Percentiles rank a stretch among this genome's conserved stretches.
Conservation (phyloP, 2,113 vertebrate genomes). For the Sinocyclocheilus anophthalmus region DNA sequence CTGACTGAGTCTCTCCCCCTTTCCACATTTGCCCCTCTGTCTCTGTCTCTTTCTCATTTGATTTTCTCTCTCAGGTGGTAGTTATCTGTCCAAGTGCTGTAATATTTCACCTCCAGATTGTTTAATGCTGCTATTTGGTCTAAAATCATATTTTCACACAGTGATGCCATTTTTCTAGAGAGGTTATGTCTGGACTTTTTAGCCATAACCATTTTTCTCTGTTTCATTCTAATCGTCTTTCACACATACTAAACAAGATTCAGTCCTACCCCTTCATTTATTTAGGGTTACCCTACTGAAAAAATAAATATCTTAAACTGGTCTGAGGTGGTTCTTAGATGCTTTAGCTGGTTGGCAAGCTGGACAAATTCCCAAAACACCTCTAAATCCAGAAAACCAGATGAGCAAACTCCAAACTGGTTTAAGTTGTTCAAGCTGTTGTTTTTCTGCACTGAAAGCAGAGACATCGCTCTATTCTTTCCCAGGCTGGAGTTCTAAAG, state of each 20-base stretch:
- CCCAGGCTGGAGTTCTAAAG: not conserved
- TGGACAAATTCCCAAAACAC: not conserved
- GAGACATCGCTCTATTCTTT: not conserved
- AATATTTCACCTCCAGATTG: not conserved
- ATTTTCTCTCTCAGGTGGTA: not conserved
- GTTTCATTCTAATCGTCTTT: not conserved
- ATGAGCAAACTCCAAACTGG: not conserved
- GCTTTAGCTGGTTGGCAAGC: not conserved
- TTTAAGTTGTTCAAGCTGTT: not conserved
- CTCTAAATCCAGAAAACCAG: not conserved
- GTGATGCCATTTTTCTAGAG: not conserved
- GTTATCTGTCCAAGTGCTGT: not conserved
- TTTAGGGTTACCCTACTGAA: not conserved
- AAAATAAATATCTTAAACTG: not conserved
- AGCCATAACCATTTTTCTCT: not conserved
- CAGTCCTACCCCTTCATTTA: not conserved
- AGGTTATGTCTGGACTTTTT: not conserved
- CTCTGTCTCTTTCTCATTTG: not conserved
- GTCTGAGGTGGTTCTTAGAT: not conserved
- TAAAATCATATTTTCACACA: slow-evolving; percentile 9
- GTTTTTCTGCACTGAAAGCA: not conserved
- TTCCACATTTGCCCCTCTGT: not conserved
- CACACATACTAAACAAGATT: slow-evolving; percentile 4
- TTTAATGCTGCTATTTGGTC: not conserved
- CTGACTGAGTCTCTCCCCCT: not conserved